A percentile compares a stretch with the other conserved stretches of the same genome.
Conservation (phyloP, 2,113 vertebrate genomes). For the Gambusia affinis region DNA sequence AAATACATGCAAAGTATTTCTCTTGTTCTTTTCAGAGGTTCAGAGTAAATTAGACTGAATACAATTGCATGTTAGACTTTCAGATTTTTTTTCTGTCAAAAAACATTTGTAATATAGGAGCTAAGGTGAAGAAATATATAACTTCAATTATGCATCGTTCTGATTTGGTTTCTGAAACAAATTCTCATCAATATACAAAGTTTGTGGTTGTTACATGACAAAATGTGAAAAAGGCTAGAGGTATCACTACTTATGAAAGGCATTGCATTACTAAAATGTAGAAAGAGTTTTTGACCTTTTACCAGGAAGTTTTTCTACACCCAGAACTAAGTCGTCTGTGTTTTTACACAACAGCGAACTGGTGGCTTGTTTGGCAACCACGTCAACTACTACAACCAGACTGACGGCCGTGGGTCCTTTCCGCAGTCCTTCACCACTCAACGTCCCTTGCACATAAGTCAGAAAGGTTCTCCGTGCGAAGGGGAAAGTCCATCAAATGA, state of each 20-base stretch:
- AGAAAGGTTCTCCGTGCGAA: conserved; percentile 89
- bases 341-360: conserved; percentile 80
- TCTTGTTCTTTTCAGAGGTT: neutral
- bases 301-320: neutral
- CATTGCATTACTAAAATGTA: neutral
- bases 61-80: neutral
- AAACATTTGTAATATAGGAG: neutral
- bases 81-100: neutral
- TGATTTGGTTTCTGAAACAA: neutral
- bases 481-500: conserved; percentile 92
- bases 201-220: neutral
- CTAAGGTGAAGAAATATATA: too few species aligned
- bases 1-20: neutral
- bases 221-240: neutral
- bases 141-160: neutral
- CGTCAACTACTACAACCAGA: conserved; percentile 95
- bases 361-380: conserved; percentile 97
- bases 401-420: conserved; percentile 87
- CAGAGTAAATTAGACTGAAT: neutral
- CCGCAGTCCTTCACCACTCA: conserved; percentile 97
- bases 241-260: neutral
- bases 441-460: conserved; percentile 95
- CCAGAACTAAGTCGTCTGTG: neutral
- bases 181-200: neutral
- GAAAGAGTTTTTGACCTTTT: too few species aligned